Conservation (phyloP, 2,113 vertebrate genomes). For the Poeciliopsis prolifica region DNA sequence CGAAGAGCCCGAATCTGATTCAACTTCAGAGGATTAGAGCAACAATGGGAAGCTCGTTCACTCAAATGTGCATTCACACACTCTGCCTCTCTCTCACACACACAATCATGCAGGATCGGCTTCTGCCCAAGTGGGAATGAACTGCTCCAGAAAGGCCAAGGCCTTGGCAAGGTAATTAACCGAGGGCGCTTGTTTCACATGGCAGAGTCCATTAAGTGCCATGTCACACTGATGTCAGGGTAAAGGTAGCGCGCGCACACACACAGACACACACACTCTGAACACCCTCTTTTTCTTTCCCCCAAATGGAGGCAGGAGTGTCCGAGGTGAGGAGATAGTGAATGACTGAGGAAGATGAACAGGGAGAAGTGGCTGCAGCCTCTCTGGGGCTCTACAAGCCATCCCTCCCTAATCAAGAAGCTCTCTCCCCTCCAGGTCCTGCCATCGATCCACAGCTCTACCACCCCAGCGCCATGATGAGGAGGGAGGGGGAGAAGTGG, state of each 20-base stretch:
- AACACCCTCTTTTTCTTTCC: background rate
- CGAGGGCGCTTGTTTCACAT: constrained; percentile 77
- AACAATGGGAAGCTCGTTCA: constrained; percentile 55
- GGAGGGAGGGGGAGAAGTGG: constrained; percentile 36
- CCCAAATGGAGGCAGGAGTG: constrained; percentile 41
- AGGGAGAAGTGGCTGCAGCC: constrained; percentile 55
- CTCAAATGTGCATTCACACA: constrained; percentile 13
- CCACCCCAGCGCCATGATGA: constrained; percentile 56
- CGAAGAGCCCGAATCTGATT: constrained; percentile 69
- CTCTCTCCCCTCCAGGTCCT: constrained; percentile 50
- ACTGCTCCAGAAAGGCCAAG: constrained; percentile 74
- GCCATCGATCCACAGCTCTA: constrained; percentile 60
- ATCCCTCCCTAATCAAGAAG: constrained; percentile 69
- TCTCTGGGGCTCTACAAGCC: constrained; percentile 42
- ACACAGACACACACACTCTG: constrained; percentile 5
- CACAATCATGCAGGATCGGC: constrained; percentile 37
- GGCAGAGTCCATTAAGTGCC: constrained; percentile 78
- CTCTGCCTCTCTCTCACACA: constrained; percentile 13
- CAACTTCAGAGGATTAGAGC: constrained; percentile 71
- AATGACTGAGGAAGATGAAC: constrained; percentile 52
- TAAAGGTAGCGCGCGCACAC: constrained; percentile 57
- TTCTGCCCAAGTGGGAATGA: constrained; percentile 67
- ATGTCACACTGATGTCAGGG: constrained; percentile 76
- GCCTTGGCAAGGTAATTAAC: constrained; percentile 77
- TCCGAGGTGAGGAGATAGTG: constrained; percentile 49